Conservation (phyloP, 2,888 invertebrate genomes). For the Sturmia bella region DNA sequence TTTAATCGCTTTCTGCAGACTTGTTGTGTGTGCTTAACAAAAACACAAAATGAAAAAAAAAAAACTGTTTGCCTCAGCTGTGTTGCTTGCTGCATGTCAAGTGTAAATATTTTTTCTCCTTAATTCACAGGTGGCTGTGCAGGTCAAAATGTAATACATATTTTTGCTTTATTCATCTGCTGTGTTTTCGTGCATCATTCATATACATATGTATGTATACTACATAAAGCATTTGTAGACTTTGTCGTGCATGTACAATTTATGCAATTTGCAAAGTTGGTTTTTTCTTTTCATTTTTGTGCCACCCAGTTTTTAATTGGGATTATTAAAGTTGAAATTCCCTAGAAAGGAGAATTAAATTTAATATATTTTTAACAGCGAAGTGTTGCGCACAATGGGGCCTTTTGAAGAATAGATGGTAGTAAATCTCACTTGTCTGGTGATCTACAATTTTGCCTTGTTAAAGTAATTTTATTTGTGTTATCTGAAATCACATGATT, state of each 20-base stretch:
- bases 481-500: too few relatives aligned
- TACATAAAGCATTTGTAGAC: background rate
- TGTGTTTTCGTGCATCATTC: background rate
- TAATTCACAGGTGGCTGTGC: constrained; percentile 25
- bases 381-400: too few relatives aligned
- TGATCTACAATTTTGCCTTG: too few relatives aligned
- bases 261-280: constrained; percentile 15
- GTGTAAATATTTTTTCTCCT: constrained; percentile 5
- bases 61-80: constrained; percentile 21
- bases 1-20: constrained; percentile 4
- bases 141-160: constrained; percentile 26
- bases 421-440: too few relatives aligned
- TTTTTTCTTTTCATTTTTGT: background rate
- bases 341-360: background rate
- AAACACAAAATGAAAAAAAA: too few relatives aligned
- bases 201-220: constrained; percentile 31
- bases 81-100: constrained; percentile 19
- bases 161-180: background rate
- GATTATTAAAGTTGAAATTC: background rate
- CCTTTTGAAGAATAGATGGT: too few relatives aligned
- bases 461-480: too few relatives aligned
- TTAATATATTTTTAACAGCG: too few relatives aligned
- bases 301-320: background rate
- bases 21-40: background rate
- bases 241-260: background rate